These are phyloP conservation scores for Campoletis sonorensis DNA, from an alignment of 1,140 invertebrate species.

Conservation along the genomic window DNA sequence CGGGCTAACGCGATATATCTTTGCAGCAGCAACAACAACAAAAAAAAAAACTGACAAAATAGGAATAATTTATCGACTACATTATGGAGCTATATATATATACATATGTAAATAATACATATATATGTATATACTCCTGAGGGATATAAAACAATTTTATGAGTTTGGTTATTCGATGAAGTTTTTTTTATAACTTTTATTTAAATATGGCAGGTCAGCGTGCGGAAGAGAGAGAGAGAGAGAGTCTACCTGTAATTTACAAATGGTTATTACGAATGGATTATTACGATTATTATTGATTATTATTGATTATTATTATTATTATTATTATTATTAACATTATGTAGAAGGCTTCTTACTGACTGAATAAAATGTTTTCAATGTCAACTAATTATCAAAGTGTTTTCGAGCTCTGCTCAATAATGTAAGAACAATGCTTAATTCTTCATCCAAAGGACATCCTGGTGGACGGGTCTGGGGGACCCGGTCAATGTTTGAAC, in stretches of 20 bases:
- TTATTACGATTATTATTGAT: constrained; percentile 38
- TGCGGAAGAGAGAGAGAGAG: constrained; percentile 47
- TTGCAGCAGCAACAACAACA: constrained; percentile 61
- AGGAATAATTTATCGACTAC: constrained; percentile 74
- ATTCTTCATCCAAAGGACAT: too few relatives aligned
- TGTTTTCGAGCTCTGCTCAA: not conserved
- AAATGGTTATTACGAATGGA: constrained; percentile 69
- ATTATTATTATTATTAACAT: constrained; percentile 64
- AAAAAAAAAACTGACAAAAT: constrained; percentile 60
- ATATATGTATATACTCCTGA: constrained; percentile 60
- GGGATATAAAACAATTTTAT: constrained; percentile 59
- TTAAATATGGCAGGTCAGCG: constrained; percentile 62
- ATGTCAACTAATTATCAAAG: constrained; percentile 63
- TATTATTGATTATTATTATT: too few relatives aligned
- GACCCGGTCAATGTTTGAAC: too few relatives aligned
- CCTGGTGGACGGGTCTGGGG: too few relatives aligned
- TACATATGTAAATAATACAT: not conserved
- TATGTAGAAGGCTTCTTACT: constrained; percentile 76
- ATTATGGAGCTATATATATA: constrained; percentile 54
- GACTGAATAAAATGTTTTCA: constrained; percentile 77
- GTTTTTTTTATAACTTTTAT: constrained; percentile 67
- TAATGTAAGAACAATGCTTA: not conserved
- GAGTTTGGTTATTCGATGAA: constrained; percentile 66
- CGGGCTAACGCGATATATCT: constrained; percentile 68
- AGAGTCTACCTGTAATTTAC: constrained; percentile 69